phyloP scores from a whole-genome alignment of 2,888 invertebrate genomes.

The Mactromeris polynyma region DNA sequence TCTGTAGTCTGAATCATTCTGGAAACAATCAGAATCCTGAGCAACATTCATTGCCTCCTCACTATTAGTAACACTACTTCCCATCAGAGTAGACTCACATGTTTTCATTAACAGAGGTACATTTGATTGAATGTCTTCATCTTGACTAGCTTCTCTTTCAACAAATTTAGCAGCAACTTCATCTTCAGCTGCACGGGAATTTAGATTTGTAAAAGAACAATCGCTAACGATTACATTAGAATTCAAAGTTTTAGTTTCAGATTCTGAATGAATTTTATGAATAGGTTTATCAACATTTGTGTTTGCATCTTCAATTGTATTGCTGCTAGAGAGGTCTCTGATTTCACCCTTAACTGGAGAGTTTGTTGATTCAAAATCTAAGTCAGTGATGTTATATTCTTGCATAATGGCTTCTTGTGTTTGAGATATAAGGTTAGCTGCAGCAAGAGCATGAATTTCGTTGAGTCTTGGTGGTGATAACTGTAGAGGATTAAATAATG shows the following conservation, averaged over 20 bases:
- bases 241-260: not conserved
- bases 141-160: not conserved
- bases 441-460: constrained; percentile 76
- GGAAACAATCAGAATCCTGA: not conserved
- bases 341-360: not conserved
- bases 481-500: constrained; percentile 36
- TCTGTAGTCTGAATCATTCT: not conserved
- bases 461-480: constrained; percentile 38
- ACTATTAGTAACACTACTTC: not conserved
- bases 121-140: not conserved
- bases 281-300: not conserved
- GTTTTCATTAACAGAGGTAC: not conserved
- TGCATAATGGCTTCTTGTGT: constrained; percentile 79
- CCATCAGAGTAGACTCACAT: not conserved
- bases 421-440: constrained; percentile 79
- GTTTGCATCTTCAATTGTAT: not conserved
- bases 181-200: not conserved
- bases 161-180: not conserved
- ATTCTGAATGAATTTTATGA: not conserved
- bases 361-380: not conserved
- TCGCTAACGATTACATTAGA: not conserved
- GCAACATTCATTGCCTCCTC: not conserved
- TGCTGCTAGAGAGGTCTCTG: not conserved
- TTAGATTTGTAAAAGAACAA: not conserved
- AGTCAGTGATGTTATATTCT: constrained; percentile 67